Conservation (phyloP, 2,797 vertebrate species). For the Hoplostethus atlanticus region DNA sequence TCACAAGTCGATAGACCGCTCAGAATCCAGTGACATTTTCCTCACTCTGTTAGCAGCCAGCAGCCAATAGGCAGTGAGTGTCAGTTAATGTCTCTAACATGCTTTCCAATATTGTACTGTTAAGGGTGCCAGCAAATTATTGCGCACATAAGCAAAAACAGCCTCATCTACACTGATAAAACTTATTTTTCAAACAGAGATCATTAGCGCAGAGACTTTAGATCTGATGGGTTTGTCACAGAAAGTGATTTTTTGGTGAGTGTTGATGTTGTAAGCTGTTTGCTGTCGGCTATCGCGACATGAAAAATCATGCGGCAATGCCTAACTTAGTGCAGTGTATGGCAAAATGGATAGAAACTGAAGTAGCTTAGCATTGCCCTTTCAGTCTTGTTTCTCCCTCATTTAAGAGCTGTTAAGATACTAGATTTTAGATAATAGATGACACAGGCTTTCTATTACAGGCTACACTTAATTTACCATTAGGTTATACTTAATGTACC, state of each 20-base stretch:
- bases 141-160: slow-evolving; percentile 11
- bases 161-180: background rate
- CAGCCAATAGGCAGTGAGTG: background rate
- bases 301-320: background rate
- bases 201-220: background rate
- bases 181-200: background rate
- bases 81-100: background rate
- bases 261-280: background rate
- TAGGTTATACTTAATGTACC: too few relatives aligned
- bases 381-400: too few relatives aligned
- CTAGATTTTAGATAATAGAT: too few relatives aligned
- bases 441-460: too few relatives aligned
- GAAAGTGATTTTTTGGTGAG: background rate
- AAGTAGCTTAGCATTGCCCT: too few relatives aligned
- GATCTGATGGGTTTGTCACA: background rate
- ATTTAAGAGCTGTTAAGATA: too few relatives aligned
- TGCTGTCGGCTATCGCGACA: background rate
- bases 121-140: background rate
- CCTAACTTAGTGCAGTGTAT: background rate
- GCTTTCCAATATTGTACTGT: background rate
- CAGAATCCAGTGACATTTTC: too few relatives aligned
- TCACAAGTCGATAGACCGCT: too few relatives aligned
- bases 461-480: too few relatives aligned
- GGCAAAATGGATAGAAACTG: too few relatives aligned
- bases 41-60: too few relatives aligned